A percentile compares a stretch with the other conserved stretches of the same genome.
Evolutionary conservation across 2,797 vertebrate species (phyloP).

Genomic region (Eleutherodactylus coqui): DNA sequence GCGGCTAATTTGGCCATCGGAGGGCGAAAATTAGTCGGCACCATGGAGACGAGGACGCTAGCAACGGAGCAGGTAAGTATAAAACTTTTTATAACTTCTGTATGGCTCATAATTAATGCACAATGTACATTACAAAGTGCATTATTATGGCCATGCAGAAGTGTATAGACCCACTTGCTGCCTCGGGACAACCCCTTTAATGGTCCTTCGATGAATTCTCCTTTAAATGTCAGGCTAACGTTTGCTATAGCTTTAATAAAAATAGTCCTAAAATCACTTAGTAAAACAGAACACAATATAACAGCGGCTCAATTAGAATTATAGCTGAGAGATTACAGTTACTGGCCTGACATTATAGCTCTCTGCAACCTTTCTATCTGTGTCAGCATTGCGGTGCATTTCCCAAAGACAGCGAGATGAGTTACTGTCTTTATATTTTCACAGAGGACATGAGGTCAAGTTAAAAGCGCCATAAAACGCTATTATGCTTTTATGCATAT

Average conservation of each 20-base stretch:
- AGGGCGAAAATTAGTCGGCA: too few species aligned
- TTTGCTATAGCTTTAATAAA: not conserved
- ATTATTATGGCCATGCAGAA: too few species aligned
- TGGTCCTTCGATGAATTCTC: too few species aligned
- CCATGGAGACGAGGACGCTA: too few species aligned
- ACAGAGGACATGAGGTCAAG: not conserved
- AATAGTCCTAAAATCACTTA: not conserved
- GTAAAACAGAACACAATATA: not conserved
- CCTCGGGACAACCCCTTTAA: too few species aligned
- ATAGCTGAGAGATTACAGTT: not conserved
- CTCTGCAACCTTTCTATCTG: not conserved
- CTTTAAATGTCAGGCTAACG: too few species aligned
- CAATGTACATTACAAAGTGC: too few species aligned
- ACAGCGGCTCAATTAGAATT: not conserved
- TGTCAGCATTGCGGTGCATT: not conserved
- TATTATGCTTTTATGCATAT: not conserved
- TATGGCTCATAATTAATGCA: too few species aligned
- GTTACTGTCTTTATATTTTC: not conserved
- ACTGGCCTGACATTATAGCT: not conserved
- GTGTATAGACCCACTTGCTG: too few species aligned
- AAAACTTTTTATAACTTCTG: too few species aligned
- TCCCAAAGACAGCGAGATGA: not conserved
- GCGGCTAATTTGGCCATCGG: too few species aligned
- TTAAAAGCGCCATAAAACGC: not conserved
- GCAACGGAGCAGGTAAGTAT: too few species aligned